These are phyloP conservation scores for Caenorhabditis afra DNA, from an alignment of 2,888 invertebrate genomes.

Conservation along the genomic window DNA sequence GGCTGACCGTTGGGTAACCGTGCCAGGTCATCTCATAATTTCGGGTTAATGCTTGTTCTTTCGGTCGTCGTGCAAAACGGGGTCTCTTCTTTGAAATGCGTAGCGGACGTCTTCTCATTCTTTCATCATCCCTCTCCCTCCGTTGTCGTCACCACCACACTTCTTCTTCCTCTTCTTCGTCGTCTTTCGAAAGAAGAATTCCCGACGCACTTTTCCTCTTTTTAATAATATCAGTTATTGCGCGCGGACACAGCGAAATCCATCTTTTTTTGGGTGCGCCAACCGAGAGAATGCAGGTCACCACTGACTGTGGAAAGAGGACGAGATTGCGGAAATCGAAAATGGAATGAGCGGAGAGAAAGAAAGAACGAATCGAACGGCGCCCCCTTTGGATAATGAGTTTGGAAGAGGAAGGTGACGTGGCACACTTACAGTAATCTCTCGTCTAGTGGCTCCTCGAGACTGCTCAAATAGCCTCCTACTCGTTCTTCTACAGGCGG, in stretches of 20 bases:
- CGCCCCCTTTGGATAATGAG: too few relatives aligned
- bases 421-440: not conserved
- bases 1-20: slow-evolving; percentile 17
- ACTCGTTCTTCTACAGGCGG: not conserved
- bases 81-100: slow-evolving; percentile 27
- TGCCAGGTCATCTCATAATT: slow-evolving; percentile 26
- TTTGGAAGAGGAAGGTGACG: not conserved
- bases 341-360: slow-evolving; percentile 24
- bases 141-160: too few relatives aligned
- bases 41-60: slow-evolving; percentile 57
- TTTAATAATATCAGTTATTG: too few relatives aligned
- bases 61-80: slow-evolving; percentile 27
- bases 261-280: not conserved
- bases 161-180: not conserved
- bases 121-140: too few relatives aligned
- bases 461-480: not conserved
- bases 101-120: slow-evolving; percentile 33
- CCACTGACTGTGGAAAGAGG: slow-evolving; percentile 45
- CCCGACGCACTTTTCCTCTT: too few relatives aligned
- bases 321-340: slow-evolving; percentile 40
- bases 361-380: slow-evolving; percentile 18
- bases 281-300: slow-evolving; percentile 44
- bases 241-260: too few relatives aligned
- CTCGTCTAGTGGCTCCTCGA: not conserved
- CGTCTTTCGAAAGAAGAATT: too few relatives aligned